Percentiles rank a stretch among this genome's conserved stretches.
Evolutionary conservation across 92 coral and sea anemone genomes (phyloP).

Genomic region (Ricordea florida): DNA sequence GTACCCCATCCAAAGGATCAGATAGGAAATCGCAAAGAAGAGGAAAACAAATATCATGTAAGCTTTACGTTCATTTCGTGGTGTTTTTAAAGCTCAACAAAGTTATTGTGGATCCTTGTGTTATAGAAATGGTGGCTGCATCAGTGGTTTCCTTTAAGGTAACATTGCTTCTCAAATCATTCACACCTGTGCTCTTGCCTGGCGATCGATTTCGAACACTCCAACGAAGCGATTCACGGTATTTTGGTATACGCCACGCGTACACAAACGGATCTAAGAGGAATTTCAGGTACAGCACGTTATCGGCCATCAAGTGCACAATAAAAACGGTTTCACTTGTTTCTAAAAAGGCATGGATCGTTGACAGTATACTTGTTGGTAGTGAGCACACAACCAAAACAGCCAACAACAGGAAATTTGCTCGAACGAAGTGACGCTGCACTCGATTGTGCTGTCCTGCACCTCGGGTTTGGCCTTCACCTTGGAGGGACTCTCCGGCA

Average conservation of each 20-base stretch:
- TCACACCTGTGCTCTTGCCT: too few species aligned
- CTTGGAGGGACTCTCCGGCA: neutral
- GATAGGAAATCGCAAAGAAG: too few species aligned
- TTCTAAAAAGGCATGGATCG: neutral
- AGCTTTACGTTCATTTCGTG: neutral
- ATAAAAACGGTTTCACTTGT: neutral
- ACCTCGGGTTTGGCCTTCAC: neutral
- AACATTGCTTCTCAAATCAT: too few species aligned
- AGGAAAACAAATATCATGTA: neutral
- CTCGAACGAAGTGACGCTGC: slow-evolving; percentile 10
- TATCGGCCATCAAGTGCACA: neutral
- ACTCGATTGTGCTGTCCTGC: neutral
- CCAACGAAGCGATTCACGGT: neutral
- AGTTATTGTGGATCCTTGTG: neutral
- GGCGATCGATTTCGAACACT: neutral
- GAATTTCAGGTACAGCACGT: neutral
- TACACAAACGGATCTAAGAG: slow-evolving; percentile 15
- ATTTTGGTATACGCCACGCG: slow-evolving; percentile 17
- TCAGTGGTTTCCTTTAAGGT: neutral
- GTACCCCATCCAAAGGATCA: too few species aligned
- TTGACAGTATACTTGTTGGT: slow-evolving; percentile 5
- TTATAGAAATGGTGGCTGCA: neutral
- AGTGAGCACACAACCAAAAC: slow-evolving; percentile 2
- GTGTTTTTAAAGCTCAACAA: neutral
- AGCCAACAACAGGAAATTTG: slow-evolving; percentile 6